phyloP scores from a whole-genome alignment of 2,797 vertebrate species.

The Garrulus glandarius region DNA sequence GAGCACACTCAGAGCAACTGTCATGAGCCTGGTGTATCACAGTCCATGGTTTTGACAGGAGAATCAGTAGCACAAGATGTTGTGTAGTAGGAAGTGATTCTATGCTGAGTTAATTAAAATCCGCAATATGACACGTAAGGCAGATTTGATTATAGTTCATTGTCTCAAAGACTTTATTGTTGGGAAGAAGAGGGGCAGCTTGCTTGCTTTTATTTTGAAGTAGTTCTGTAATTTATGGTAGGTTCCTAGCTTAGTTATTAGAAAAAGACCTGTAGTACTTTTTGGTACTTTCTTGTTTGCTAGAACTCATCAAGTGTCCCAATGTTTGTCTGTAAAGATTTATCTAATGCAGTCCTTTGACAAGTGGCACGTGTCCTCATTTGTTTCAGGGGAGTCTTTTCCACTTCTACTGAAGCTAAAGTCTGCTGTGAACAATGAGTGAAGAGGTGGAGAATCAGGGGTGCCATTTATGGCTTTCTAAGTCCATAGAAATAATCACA shows the following conservation, averaged over 20 bases:
- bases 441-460: not conserved
- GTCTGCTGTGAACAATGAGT: not conserved
- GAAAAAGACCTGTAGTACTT: not conserved
- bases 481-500: not conserved
- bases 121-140: not conserved
- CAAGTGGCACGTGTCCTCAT: rapidly evolving
- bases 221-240: not conserved
- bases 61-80: not conserved
- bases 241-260: not conserved
- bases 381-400: not conserved
- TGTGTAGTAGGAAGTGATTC: not conserved
- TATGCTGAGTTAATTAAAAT: not conserved
- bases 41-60: not conserved
- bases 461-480: not conserved
- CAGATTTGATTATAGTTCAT: not conserved
- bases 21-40: not conserved
- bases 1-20: not conserved
- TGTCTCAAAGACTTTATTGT: not conserved
- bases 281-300: not conserved
- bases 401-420: not conserved
- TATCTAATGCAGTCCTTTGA: not conserved
- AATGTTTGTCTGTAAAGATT: not conserved
- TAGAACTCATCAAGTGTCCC: not conserved
- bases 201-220: not conserved
- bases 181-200: not conserved